phyloP scores from a whole-genome alignment of 2,113 vertebrate species.

The Carassius carassius region DNA sequence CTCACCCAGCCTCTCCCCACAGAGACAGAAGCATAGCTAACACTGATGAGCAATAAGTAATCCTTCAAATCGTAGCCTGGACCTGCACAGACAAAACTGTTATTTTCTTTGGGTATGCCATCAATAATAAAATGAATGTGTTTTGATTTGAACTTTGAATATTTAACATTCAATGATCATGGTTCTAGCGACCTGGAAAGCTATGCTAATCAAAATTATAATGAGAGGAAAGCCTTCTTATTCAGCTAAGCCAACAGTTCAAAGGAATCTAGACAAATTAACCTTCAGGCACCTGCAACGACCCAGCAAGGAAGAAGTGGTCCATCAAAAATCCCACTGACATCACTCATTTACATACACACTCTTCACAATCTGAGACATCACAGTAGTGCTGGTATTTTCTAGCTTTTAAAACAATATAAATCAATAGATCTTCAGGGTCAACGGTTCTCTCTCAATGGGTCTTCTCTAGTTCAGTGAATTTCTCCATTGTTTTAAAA shows the following conservation, averaged over 20 bases:
- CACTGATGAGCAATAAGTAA: background rate
- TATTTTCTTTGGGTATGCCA: background rate
- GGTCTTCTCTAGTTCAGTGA: conserved; percentile 57
- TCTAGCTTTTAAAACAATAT: background rate
- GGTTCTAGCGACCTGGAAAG: conserved; percentile 71
- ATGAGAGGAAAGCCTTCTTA: conserved; percentile 73
- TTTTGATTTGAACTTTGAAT: background rate
- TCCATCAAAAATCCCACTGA: conserved; percentile 65
- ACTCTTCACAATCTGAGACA: conserved; percentile 21
- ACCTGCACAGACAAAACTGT: background rate
- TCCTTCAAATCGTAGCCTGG: background rate
- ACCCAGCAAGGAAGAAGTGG: conserved; percentile 65
- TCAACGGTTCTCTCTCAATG: conserved; percentile 25
- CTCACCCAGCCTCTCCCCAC: conserved; percentile 17
- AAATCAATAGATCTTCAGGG: conserved; percentile 46
- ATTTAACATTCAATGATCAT: conserved; percentile 45
- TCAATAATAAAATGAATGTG: background rate
- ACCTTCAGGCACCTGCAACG: conserved; percentile 65
- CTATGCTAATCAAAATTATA: conserved; percentile 66
- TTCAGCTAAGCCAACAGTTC: conserved; percentile 70
- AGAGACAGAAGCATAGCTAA: conserved; percentile 14
- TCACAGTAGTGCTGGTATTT: background rate
- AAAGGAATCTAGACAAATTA: conserved; percentile 65
- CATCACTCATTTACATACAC: conserved; percentile 37
- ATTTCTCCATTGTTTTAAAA: conserved; percentile 71